Evolutionary conservation across 2,888 invertebrate species (phyloP), one percentile per base, ranked within the genome.

Genomic region (Drosophila vallismaia): DNA sequence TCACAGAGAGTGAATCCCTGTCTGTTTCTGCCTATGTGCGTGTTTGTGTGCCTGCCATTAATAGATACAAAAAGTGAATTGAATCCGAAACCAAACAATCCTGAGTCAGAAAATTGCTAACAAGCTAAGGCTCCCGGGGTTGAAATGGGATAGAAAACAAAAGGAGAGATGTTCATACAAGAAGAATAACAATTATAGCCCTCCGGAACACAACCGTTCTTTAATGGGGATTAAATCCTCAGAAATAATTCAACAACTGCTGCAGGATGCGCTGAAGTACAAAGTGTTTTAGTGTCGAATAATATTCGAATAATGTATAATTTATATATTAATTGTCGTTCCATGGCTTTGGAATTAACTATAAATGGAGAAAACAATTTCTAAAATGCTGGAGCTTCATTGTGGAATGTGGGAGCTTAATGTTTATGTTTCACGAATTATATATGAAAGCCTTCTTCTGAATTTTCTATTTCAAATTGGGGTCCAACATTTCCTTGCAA

Each of bases 141-240:
- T 45, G 36, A 26, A 62, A 31, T 29, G 59, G 44, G 49, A 59
- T 40, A 38, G 60, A 60, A 59, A 54, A 69, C 70, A 69, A 54
- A 51, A 69, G 69, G 53, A 71, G 53, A 71, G 80, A 80, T 83
- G 80, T 83, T 83, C 73, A 80, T 83, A 86, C 76, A 86, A 78
- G 83, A 72, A 80, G 80, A 86, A 78, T 78, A 80, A 86, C 86
- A 82, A 86, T 82, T 86, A 83, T 82, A 71, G 83, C 75, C 66
- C 50, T 58, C 63, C 36, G 12, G 44, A 63, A 59, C 49, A 69
- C 52, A 69, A 59, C 52, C 48, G 59, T 53, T 69, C 52, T 69
- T 69, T 69, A 60, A 69, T 69, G 70, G 50, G 53, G 54, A 69
- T 70, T 60, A 69, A 60, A 46, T 70, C 51, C 42, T 38, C 45